Conservation (phyloP, 2,797 vertebrate genomes). For the Anguilla pacifica region DNA sequence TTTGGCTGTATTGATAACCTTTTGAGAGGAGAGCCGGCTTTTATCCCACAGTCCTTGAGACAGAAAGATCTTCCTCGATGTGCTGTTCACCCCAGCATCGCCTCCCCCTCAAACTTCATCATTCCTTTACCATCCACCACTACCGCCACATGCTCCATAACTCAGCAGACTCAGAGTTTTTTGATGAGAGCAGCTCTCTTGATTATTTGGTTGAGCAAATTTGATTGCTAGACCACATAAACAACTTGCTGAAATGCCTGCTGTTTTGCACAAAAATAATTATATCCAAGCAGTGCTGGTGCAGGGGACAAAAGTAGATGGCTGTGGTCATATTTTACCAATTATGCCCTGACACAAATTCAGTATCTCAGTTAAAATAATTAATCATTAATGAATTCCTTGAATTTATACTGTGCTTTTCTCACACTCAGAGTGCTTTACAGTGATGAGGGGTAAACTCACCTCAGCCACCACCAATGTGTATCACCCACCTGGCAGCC, state of each 20-base stretch:
- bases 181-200: background rate
- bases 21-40: background rate
- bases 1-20: background rate
- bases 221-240: background rate
- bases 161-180: background rate
- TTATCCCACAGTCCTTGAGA: background rate
- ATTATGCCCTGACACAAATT: background rate
- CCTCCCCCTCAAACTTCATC: background rate
- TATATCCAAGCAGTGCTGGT: background rate
- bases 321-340: background rate
- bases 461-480: no score
- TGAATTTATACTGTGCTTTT: no score
- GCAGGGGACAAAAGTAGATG: background rate
- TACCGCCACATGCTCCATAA: background rate
- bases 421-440: no score
- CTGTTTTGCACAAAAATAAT: background rate
- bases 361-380: no score
- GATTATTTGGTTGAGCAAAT: background rate
- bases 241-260: background rate
- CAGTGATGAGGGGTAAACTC: no score
- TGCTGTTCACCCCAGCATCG: background rate
- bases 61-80: background rate
- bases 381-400: no score
- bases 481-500: no score
- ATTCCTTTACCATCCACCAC: background rate